A percentile compares a stretch with the other conserved stretches of the same genome.
These are phyloP conservation scores for Callinectes sapidus DNA, from an alignment of 2,888 invertebrate species.

Conservation along the genomic window DNA sequence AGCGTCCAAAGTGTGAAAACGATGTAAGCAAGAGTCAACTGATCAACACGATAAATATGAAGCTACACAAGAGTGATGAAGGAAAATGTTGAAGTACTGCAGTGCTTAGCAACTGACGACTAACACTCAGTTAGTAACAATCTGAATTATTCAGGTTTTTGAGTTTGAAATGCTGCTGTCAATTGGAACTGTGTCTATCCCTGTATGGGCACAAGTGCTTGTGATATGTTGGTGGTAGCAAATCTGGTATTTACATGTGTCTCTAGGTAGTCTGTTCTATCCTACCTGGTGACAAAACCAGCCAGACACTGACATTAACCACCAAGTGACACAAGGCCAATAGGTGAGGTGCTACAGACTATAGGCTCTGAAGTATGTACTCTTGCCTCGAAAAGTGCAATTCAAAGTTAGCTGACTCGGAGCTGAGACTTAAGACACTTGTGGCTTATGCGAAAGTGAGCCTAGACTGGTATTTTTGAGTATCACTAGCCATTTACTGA, in stretches of 20 bases:
- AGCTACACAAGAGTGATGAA: constrained; percentile 47
- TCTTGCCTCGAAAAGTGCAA: constrained; percentile 70
- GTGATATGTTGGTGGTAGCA: constrained; percentile 69
- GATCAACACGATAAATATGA: constrained; percentile 54
- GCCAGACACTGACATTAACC: constrained; percentile 63
- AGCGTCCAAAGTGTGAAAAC: constrained; percentile 66
- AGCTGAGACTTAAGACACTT: constrained; percentile 69
- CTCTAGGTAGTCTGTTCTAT: constrained; percentile 57
- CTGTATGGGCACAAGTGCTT: constrained; percentile 65
- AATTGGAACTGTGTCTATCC: constrained; percentile 65
- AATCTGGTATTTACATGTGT: constrained; percentile 64
- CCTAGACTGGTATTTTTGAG: constrained; percentile 64
- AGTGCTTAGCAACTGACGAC: constrained; percentile 46
- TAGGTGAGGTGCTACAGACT: constrained; percentile 66
- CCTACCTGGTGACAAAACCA: constrained; percentile 61
- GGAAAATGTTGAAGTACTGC: constrained; percentile 42
- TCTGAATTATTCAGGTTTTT: constrained; percentile 59
- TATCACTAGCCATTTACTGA: constrained; percentile 69
- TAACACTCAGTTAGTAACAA: constrained; percentile 53
- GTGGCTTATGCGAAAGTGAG: constrained; percentile 69
- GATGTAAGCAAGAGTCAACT: constrained; percentile 47
- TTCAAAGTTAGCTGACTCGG: constrained; percentile 70
- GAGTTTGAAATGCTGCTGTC: constrained; percentile 62
- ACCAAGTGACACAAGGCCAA: constrained; percentile 63
- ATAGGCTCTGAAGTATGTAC: constrained; percentile 64